These are phyloP conservation scores for Ophiodon elongatus DNA, from an alignment of 2,113 vertebrate genomes.

Conservation along the genomic window DNA sequence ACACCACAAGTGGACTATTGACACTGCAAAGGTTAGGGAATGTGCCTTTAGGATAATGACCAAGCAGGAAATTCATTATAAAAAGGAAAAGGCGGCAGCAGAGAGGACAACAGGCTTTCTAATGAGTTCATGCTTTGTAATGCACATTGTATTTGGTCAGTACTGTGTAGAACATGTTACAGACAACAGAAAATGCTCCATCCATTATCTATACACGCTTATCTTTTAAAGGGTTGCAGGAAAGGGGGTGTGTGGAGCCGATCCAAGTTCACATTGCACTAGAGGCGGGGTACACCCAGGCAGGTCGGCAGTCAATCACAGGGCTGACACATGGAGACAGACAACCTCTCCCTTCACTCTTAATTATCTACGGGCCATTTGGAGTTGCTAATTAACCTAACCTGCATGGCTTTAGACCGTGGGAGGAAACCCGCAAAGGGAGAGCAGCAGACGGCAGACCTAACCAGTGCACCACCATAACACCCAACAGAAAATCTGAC, in stretches of 20 bases:
- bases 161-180: background rate
- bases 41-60: background rate
- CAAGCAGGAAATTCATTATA: background rate
- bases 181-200: background rate
- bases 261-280: background rate
- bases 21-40: background rate
- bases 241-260: too few relatives aligned
- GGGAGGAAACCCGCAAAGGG: background rate
- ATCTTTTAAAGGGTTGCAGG: background rate
- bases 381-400: background rate
- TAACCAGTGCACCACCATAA: background rate
- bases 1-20: background rate
- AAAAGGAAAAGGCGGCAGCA: background rate
- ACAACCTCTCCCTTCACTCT: background rate
- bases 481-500: background rate
- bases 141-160: background rate
- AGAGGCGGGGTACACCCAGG: background rate
- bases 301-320: background rate
- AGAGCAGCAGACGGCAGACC: background rate
- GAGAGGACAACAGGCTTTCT: background rate
- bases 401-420: background rate
- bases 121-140: background rate
- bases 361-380: background rate
- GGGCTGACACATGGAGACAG: background rate
- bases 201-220: background rate